Evolutionary conservation across 2,113 vertebrate genomes (phyloP).

Genomic region (Microcebus jonahi): DNA sequence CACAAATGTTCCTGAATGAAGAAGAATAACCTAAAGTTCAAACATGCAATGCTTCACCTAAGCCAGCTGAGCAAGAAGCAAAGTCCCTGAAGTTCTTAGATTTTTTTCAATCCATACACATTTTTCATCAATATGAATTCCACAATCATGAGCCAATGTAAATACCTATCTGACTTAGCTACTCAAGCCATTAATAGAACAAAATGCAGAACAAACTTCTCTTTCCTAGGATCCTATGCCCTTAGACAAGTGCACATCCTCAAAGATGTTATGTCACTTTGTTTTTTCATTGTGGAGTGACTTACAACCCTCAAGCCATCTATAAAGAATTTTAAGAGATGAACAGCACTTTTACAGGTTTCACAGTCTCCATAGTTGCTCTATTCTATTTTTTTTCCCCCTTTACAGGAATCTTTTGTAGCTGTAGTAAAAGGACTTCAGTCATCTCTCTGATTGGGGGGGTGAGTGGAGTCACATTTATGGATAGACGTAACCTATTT

Average conservation of each 20-base stretch:
- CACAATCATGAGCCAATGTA: neutral
- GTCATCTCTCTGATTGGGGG: neutral
- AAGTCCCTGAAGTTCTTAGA: neutral
- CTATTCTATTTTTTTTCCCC: neutral
- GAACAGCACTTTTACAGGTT: neutral
- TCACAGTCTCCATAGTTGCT: neutral
- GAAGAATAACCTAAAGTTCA: slow-evolving; percentile 16
- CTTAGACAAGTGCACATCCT: neutral
- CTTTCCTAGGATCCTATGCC: neutral
- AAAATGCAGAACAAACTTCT: neutral
- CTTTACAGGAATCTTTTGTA: neutral
- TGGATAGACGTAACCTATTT: neutral
- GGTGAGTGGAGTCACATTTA: neutral
- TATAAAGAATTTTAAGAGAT: slow-evolving; percentile 1
- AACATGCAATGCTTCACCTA: neutral
- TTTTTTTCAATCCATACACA: neutral
- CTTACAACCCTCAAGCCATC: slow-evolving; percentile 8
- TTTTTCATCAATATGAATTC: slow-evolving; percentile 12
- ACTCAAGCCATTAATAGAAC: neutral
- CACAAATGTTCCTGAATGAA: neutral
- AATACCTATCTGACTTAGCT: neutral
- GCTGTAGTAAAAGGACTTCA: slow-evolving; percentile 8
- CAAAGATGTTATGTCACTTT: neutral
- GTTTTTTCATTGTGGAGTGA: neutral
- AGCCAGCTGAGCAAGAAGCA: neutral